Conservation (phyloP, 2,888 invertebrate genomes). For the Arenicola marina region DNA sequence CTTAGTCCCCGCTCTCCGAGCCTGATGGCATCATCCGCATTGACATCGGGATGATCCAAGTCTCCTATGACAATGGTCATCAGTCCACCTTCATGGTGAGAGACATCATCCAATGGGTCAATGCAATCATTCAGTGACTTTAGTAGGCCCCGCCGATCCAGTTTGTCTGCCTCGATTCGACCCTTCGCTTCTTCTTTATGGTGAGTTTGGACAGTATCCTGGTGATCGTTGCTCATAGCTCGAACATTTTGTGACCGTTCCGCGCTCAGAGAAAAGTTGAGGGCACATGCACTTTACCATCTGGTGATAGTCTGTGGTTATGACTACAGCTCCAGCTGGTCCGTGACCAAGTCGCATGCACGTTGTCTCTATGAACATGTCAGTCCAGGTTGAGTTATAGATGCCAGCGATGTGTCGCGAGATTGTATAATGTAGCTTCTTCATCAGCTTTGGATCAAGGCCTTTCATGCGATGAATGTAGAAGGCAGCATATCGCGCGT, state of each 20-base stretch:
- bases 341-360: constrained; percentile 12
- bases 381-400: constrained; percentile 10
- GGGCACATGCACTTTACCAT: background rate
- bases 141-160: background rate
- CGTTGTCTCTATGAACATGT: constrained; percentile 14
- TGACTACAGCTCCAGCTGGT: background rate
- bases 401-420: constrained; percentile 1
- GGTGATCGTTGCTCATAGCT: constrained; percentile 1
- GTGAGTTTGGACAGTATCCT: background rate
- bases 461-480: constrained; percentile 1
- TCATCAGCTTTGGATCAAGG: constrained; percentile 2
- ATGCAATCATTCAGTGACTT: constrained; percentile 9
- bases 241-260: background rate
- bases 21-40: constrained; percentile 7
- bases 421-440: background rate
- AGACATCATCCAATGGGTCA: constrained; percentile 12
- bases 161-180: background rate
- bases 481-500: constrained; percentile 5
- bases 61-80: constrained; percentile 20
- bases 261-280: background rate
- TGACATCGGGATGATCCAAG: constrained; percentile 11
- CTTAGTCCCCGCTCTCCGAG: constrained; percentile 4
- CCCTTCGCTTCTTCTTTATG: constrained; percentile 7
- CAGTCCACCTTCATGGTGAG: constrained; percentile 13
- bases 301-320: constrained; percentile 1